Evolutionary conservation across 2,797 vertebrate genomes (phyloP).

Genomic region (Hydrocynus forskahlii): DNA sequence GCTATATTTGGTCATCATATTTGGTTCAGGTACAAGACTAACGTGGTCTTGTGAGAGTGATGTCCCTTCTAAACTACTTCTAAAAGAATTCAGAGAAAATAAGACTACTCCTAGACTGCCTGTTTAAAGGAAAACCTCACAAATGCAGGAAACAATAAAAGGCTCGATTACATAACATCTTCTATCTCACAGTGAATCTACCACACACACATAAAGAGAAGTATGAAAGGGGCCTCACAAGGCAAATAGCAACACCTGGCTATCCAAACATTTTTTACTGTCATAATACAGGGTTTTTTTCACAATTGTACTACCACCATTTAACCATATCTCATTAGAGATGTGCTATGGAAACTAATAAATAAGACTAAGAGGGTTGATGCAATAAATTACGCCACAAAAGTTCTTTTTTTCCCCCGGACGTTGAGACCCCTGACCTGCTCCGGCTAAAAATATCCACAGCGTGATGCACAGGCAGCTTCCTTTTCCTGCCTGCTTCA

Average conservation of each 20-base stretch:
- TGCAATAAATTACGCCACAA: conserved; percentile 61
- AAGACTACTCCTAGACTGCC: background rate
- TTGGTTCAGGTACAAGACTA: background rate
- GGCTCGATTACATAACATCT: background rate
- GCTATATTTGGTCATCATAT: background rate
- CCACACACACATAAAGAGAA: conserved; percentile 1
- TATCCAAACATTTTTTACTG: background rate
- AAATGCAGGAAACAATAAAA: conserved; percentile 7
- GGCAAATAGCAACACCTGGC: conserved; percentile 11
- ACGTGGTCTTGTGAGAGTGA: background rate
- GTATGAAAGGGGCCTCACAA: conserved; percentile 7
- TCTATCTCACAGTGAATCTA: conserved; percentile 29
- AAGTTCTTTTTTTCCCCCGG: conserved; percentile 70
- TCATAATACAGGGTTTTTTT: conserved; percentile 14
- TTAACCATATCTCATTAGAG: conserved; percentile 22
- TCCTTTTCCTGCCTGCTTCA: conserved; percentile 76
- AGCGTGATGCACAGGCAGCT: conserved; percentile 66
- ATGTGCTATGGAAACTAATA: conserved; percentile 49
- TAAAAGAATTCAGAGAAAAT: background rate
- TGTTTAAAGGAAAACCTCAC: background rate
- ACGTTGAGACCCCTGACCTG: conserved; percentile 73
- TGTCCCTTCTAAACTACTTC: background rate
- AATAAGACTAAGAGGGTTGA: conserved; percentile 58
- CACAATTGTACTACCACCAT: conserved; percentile 7
- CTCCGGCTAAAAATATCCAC: conserved; percentile 80